Percentiles rank a stretch among this genome's conserved stretches.
Evolutionary conservation across 2,113 vertebrate species (phyloP).

Genomic region (Crotalus horridus): DNA sequence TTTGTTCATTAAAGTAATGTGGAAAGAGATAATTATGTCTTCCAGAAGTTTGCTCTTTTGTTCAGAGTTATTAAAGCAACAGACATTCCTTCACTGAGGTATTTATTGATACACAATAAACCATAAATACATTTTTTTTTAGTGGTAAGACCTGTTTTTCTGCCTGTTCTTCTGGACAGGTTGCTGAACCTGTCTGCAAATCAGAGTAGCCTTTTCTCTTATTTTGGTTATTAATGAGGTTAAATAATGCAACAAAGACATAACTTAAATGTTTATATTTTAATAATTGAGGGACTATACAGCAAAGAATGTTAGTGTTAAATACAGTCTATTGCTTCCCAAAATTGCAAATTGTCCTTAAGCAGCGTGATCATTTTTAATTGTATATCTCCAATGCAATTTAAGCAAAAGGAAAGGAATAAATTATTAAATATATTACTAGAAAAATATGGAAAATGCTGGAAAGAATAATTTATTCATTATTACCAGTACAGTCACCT

Average conservation of each 20-base stretch:
- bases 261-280: neutral
- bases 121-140: conserved; percentile 8
- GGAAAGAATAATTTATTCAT: conserved; percentile 27
- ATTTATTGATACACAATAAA: neutral
- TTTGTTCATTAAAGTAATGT: neutral
- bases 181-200: neutral
- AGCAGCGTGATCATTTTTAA: conserved; percentile 36
- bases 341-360: neutral
- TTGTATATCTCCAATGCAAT: conserved; percentile 36
- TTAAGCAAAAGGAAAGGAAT: conserved; percentile 16
- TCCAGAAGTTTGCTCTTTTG: neutral
- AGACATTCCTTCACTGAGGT: neutral
- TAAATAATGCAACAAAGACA: neutral
- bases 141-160: neutral
- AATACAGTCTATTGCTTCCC: neutral
- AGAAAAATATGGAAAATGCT: neutral
- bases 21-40: neutral
- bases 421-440: neutral
- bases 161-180: neutral
- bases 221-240: conserved; percentile 1
- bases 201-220: neutral
- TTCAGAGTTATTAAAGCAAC: neutral
- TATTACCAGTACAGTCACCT: conserved; percentile 49
- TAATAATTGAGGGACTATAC: neutral
- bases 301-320: rapidly evolving